Conservation (phyloP, 2,113 vertebrate genomes). For the Ahaetulla prasina region DNA sequence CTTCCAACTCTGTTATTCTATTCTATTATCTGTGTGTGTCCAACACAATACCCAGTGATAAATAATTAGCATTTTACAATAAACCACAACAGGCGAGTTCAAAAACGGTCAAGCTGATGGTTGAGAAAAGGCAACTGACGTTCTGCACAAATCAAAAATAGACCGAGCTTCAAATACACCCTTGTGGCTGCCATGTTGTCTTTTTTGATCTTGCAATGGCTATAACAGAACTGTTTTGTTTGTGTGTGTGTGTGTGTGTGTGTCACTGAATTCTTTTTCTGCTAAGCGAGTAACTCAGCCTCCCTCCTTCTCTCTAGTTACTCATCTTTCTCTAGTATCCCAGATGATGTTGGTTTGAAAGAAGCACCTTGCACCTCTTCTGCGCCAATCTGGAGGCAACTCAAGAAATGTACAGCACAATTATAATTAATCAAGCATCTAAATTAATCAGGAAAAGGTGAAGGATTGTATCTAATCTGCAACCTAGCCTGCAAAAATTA, state of each 20-base stretch:
- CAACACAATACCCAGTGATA: not conserved
- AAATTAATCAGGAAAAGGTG: not conserved
- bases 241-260: not conserved
- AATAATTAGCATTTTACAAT: not conserved
- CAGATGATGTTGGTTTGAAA: not conserved
- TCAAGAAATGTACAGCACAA: not conserved
- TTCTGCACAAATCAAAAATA: not conserved
- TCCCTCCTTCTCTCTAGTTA: no score
- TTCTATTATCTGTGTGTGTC: no score
- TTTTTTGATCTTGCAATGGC: not conserved
- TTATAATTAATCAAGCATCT: conserved; percentile 18
- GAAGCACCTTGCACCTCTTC: not conserved
- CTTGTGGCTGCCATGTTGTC: not conserved
- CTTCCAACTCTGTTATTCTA: no score
- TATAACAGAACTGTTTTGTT: not conserved
- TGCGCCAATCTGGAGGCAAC: not conserved
- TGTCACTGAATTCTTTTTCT: not conserved
- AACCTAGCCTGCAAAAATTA: not conserved
- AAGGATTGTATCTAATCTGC: not conserved
- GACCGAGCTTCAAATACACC: not conserved
- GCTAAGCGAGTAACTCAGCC: not conserved
- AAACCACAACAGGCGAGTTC: not conserved
- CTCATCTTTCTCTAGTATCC: not conserved
- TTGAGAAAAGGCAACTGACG: not conserved
- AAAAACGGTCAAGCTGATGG: not conserved